Conservation (phyloP, 2,113 vertebrate species). For the Cryptotis parvus region DNA sequence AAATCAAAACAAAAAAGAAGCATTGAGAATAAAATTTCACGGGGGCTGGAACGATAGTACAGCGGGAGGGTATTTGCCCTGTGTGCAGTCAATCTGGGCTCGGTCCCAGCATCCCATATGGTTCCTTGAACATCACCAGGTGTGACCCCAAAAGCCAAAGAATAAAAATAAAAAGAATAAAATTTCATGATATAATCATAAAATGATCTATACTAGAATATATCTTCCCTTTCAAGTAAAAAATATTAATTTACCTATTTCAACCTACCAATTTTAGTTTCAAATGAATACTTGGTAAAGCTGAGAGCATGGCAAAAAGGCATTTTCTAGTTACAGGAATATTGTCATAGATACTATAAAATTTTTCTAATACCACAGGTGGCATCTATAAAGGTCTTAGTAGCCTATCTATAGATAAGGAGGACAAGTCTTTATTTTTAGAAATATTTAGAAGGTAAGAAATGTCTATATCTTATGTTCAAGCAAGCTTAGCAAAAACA, state of each 20-base stretch:
- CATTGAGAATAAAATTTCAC: no score
- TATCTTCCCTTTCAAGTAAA: not conserved
- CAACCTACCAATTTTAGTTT: no score
- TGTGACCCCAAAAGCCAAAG: no score
- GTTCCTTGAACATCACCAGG: no score
- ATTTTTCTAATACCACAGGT: not conserved
- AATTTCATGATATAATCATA: slow-evolving; percentile 35
- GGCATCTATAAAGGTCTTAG: not conserved
- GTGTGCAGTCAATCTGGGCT: no score
- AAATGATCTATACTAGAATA: not conserved
- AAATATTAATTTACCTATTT: no score
- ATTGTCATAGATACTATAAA: not conserved
- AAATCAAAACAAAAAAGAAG: no score
- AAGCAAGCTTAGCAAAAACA: not conserved
- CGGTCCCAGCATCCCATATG: no score
- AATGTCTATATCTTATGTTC: not conserved
- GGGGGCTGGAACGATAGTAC: no score
- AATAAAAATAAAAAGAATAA: not conserved
- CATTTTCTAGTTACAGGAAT: not conserved
- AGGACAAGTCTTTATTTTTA: not conserved
- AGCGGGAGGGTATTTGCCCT: no score
- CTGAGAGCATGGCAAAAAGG: not conserved
- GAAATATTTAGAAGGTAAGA: not conserved
- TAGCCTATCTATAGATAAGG: slow-evolving; percentile 5
- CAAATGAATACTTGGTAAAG: not conserved